Percentiles rank a stretch among this genome's conserved stretches.
phyloP scores from a whole-genome alignment of 2,888 invertebrate species.

The Deilephila porcellus region DNA sequence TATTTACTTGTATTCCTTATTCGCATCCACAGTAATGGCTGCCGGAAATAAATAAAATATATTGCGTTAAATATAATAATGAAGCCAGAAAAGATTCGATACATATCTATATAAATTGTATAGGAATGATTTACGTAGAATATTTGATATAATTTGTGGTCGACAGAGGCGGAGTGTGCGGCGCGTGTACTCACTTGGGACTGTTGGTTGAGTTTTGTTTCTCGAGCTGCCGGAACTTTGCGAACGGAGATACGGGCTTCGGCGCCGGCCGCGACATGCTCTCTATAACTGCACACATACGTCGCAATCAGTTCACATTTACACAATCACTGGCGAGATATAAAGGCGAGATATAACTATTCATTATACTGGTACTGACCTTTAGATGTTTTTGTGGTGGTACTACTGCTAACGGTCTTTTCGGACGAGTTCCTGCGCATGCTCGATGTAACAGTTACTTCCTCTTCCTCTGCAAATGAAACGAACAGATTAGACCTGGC shows the following conservation, averaged over 20 bases:
- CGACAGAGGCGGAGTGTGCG: neutral
- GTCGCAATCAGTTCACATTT: neutral
- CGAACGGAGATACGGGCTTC: conserved; percentile 93
- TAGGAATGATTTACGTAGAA: neutral
- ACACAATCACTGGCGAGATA: neutral
- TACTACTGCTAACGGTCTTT: conserved; percentile 84
- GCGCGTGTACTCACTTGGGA: conserved; percentile 88
- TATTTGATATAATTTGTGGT: conserved; percentile 31
- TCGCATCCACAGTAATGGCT: conserved; percentile 75
- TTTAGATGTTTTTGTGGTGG: conserved; percentile 86
- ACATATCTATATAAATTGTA: conserved; percentile 27
- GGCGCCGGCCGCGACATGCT: conserved; percentile 78
- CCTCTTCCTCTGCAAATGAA: conserved; percentile 74
- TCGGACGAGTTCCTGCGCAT: conserved; percentile 81
- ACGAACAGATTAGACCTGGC: conserved; percentile 21
- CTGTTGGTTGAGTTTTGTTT: conserved; percentile 92
- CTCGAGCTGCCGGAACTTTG: conserved; percentile 96
- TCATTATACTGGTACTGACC: conserved; percentile 58
- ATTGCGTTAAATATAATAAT: conserved; percentile 62
- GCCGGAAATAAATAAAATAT: conserved; percentile 76
- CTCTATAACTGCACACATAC: conserved; percentile 77
- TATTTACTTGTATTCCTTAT: conserved; percentile 77
- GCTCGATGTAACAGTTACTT: conserved; percentile 79
- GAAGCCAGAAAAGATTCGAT: conserved; percentile 55
- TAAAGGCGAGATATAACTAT: neutral